Evolutionary conservation across 2,113 vertebrate genomes (phyloP).

Genomic region (Chrysemys picta): DNA sequence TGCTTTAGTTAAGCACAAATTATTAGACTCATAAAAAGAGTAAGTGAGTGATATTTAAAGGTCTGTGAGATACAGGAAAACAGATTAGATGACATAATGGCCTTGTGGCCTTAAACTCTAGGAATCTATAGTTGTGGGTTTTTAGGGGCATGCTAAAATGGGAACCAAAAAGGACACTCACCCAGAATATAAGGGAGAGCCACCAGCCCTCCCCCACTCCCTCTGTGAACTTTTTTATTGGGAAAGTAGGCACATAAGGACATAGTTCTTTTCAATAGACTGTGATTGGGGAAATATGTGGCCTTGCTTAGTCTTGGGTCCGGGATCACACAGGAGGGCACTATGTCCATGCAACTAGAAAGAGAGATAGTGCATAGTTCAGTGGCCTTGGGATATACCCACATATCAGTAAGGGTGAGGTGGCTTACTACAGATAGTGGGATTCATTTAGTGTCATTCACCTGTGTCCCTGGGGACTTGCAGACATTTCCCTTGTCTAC

Average conservation of each 20-base stretch:
- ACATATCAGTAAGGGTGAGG: slow-evolving; percentile 25
- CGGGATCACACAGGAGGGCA: neutral
- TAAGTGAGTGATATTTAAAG: too few relatives aligned
- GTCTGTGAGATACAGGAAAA: neutral
- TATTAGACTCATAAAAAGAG: neutral
- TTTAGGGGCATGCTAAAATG: neutral
- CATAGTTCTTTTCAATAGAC: neutral
- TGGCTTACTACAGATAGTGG: slow-evolving; percentile 17
- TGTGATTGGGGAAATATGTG: neutral
- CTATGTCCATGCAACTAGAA: slow-evolving; percentile 30
- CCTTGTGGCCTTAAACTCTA: too few relatives aligned
- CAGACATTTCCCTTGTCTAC: slow-evolving; percentile 60
- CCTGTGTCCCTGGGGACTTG: slow-evolving; percentile 57
- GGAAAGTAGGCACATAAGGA: neutral
- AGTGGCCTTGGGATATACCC: slow-evolving; percentile 32
- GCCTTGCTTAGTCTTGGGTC: neutral
- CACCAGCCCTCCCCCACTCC: neutral
- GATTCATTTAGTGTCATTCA: neutral
- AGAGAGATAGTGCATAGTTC: slow-evolving; percentile 9
- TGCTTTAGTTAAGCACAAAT: neutral
- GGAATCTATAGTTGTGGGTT: too few relatives aligned
- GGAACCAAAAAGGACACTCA: neutral
- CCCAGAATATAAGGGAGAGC: neutral
- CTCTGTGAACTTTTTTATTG: neutral
- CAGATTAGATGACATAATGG: too few relatives aligned